Evolutionary conservation across 2,888 invertebrate genomes (phyloP).

Genomic region (Caenorhabditis becei): DNA sequence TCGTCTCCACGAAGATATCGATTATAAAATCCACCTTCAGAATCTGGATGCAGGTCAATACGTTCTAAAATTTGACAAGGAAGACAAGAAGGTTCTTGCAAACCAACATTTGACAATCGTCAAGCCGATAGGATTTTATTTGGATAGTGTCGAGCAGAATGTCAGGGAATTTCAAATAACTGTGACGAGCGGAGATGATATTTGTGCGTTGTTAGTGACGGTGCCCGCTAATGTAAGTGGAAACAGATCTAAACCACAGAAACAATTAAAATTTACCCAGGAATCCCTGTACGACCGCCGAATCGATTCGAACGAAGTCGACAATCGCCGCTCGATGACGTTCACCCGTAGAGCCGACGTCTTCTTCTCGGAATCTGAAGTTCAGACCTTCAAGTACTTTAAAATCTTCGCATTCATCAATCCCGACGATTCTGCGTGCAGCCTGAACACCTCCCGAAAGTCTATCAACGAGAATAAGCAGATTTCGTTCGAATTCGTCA

Average conservation of each 20-base stretch:
- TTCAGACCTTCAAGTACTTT: constrained; percentile 15
- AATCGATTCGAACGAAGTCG: constrained; percentile 6
- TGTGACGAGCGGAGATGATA: constrained; percentile 32
- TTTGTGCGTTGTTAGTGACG: constrained; percentile 46
- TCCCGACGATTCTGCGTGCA: constrained; percentile 36
- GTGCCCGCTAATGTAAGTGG: constrained; percentile 41
- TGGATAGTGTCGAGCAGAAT: constrained; percentile 31
- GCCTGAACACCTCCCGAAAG: constrained; percentile 26
- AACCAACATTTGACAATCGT: constrained; percentile 29
- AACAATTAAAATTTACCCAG: no score
- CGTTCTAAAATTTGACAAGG: constrained; percentile 18
- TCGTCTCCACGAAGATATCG: constrained; percentile 17
- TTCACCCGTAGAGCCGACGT: constrained; percentile 46
- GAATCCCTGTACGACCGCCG: constrained; percentile 36
- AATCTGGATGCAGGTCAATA: constrained; percentile 39
- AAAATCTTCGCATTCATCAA: constrained; percentile 40
- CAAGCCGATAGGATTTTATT: constrained; percentile 46
- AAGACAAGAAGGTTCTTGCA: neutral
- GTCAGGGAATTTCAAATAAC: constrained; percentile 33
- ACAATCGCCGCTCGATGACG: constrained; percentile 21
- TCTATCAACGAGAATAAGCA: constrained; percentile 11
- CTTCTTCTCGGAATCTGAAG: constrained; percentile 34
- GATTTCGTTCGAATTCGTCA: constrained; percentile 41
- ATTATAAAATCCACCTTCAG: constrained; percentile 21
- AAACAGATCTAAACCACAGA: neutral